Percentiles rank a stretch among this genome's conserved stretches.
Evolutionary conservation across 1,140 invertebrate genomes (phyloP).

Genomic region (Formica selysi): DNA sequence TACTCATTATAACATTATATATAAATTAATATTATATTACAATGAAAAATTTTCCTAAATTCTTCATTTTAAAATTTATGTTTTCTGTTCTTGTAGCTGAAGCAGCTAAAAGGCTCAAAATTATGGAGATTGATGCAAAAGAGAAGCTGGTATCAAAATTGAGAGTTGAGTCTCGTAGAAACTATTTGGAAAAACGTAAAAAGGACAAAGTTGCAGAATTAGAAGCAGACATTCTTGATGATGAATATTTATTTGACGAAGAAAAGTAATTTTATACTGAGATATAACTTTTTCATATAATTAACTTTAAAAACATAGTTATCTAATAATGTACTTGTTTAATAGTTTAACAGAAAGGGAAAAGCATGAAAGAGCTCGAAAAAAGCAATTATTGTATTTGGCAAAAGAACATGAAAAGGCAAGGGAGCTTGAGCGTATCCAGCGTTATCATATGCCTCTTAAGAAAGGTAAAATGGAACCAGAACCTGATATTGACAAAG

Average conservation of each 20-base stretch:
- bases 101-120: conserved; percentile 95
- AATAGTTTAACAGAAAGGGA: conserved; percentile 94
- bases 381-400: conserved; percentile 95
- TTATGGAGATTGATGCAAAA: conserved; percentile 93
- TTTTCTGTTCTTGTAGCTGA: conserved; percentile 85
- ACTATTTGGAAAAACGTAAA: conserved; percentile 98
- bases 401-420: conserved; percentile 99
- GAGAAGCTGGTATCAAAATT: conserved; percentile 95
- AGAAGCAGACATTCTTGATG: conserved; percentile 97
- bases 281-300: not conserved
- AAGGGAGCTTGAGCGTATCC: conserved; percentile 95
- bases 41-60: too few relatives aligned
- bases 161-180: conserved; percentile 95
- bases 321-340: not conserved
- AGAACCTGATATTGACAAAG: conserved; percentile 94
- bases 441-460: conserved; percentile 97
- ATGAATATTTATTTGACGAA: conserved; percentile 98
- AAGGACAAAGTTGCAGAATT: conserved; percentile 98
- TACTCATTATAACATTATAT: too few relatives aligned
- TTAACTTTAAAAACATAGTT: conserved; percentile 21
- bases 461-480: conserved; percentile 88
- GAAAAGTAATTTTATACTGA: conserved; percentile 89
- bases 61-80: too few relatives aligned
- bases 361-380: conserved; percentile 94
- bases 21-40: too few relatives aligned